phyloP scores from a whole-genome alignment of 2,888 invertebrate species.

The Octodonta nipae region DNA sequence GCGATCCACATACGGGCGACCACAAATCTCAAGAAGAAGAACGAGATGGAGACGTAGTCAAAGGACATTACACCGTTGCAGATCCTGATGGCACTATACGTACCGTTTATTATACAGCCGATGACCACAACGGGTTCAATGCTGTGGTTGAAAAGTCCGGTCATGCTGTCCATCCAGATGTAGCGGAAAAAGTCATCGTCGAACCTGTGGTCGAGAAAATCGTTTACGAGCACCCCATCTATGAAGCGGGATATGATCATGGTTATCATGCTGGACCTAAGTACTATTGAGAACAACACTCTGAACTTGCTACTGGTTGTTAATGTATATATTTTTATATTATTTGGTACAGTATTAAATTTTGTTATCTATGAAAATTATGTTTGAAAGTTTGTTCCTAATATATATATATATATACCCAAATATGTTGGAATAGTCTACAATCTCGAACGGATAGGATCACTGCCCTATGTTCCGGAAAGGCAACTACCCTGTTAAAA shows the following conservation, averaged over 20 bases:
- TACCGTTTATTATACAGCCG: conserved; percentile 50
- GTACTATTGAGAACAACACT: background rate
- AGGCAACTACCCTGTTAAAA: too few species aligned
- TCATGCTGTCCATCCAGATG: conserved; percentile 17
- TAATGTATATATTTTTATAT: too few species aligned
- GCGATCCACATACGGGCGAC: conserved; percentile 44
- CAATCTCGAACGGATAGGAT: too few species aligned
- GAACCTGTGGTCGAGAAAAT: too few species aligned
- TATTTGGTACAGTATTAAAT: too few species aligned
- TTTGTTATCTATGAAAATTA: too few species aligned
- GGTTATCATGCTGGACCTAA: background rate
- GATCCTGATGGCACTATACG: conserved; percentile 48
- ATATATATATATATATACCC: too few species aligned
- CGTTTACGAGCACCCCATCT: background rate
- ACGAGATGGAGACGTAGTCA: conserved; percentile 44
- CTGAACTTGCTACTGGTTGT: too few species aligned
- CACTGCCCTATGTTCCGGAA: too few species aligned
- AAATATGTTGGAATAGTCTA: too few species aligned
- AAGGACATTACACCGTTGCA: conserved; percentile 46
- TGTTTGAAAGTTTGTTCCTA: too few species aligned
- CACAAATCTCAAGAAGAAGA: conserved; percentile 40
- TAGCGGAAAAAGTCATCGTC: too few species aligned
- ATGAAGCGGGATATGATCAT: background rate
- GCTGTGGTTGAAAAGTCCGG: conserved; percentile 27
- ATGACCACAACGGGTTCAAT: conserved; percentile 45